Percentiles rank a stretch among this genome's conserved stretches.
These are phyloP conservation scores for Thaumatotibia leucotreta DNA, from an alignment of 1,140 invertebrate genomes.

Conservation along the genomic window DNA sequence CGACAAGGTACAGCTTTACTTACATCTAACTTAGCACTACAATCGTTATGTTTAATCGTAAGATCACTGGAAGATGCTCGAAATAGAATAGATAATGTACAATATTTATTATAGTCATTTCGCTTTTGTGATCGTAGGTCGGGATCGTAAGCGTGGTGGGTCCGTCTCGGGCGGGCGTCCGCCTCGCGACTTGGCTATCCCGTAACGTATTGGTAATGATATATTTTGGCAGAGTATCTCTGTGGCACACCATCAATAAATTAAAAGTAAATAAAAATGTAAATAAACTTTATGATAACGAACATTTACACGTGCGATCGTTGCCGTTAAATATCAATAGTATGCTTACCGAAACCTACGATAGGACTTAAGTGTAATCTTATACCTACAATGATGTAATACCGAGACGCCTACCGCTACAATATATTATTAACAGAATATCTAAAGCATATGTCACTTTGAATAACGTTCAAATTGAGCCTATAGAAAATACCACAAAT, in stretches of 20 bases:
- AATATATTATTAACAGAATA: conserved; percentile 76
- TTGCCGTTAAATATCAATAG: conserved; percentile 71
- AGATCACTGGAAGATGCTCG: conserved; percentile 73
- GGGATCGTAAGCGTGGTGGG: conserved; percentile 39
- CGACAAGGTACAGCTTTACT: conserved; percentile 70
- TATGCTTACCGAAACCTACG: conserved; percentile 62
- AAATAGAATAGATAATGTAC: conserved; percentile 56
- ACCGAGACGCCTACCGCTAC: conserved; percentile 69
- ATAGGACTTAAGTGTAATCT: conserved; percentile 65
- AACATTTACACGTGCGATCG: conserved; percentile 72
- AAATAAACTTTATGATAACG: conserved; percentile 74
- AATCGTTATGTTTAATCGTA: conserved; percentile 60
- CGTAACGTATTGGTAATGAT: conserved; percentile 69
- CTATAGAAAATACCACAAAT: conserved; percentile 77
- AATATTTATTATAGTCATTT: conserved; percentile 44
- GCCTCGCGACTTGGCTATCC: conserved; percentile 35
- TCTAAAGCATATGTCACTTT: conserved; percentile 77
- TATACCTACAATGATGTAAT: conserved; percentile 68
- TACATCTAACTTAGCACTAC: conserved; percentile 66
- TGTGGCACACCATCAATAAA: conserved; percentile 77
- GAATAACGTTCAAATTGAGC: conserved; percentile 76
- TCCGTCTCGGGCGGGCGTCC: conserved; percentile 17
- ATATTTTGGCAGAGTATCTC: conserved; percentile 77
- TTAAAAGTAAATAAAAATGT: conserved; percentile 75
- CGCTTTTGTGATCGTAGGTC: conserved; percentile 39